A percentile compares a stretch with the other conserved stretches of the same genome.
Conservation (phyloP, 2,113 vertebrate species). For the Pycnonotus jocosus region DNA sequence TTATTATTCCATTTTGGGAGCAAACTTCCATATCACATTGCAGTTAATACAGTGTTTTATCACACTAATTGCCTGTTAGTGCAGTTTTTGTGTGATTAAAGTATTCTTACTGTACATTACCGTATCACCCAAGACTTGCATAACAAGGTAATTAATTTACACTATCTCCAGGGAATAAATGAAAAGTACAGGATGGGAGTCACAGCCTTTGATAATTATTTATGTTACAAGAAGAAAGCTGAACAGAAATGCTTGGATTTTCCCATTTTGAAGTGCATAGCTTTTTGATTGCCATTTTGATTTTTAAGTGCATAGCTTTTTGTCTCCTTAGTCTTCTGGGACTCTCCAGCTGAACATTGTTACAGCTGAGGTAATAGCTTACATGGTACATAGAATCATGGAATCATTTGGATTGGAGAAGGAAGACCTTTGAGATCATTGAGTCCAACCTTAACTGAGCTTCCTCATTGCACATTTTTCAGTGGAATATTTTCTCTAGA, state of each 20-base stretch:
- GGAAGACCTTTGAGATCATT: neutral
- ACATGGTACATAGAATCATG: neutral
- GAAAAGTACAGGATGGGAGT: neutral
- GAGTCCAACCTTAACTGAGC: neutral
- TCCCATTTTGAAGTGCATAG: neutral
- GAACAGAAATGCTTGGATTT: neutral
- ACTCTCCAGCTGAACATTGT: neutral
- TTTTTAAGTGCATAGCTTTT: neutral
- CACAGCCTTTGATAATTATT: neutral
- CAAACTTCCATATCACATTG: neutral
- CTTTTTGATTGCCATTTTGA: neutral
- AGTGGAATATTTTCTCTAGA: neutral
- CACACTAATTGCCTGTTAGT: neutral
- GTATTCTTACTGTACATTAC: neutral
- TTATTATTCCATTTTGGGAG: neutral
- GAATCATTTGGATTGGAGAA: neutral
- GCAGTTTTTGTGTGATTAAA: neutral
- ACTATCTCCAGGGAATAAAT: neutral
- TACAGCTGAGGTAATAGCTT: neutral
- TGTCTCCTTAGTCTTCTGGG: neutral
- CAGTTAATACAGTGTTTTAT: neutral
- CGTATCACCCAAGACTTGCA: accelerated
- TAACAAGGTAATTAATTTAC: neutral
- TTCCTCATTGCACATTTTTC: neutral
- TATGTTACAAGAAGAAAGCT: neutral